These are phyloP conservation scores for Drosophila nannoptera DNA, from an alignment of 1,140 invertebrate genomes.

Conservation along the genomic window DNA sequence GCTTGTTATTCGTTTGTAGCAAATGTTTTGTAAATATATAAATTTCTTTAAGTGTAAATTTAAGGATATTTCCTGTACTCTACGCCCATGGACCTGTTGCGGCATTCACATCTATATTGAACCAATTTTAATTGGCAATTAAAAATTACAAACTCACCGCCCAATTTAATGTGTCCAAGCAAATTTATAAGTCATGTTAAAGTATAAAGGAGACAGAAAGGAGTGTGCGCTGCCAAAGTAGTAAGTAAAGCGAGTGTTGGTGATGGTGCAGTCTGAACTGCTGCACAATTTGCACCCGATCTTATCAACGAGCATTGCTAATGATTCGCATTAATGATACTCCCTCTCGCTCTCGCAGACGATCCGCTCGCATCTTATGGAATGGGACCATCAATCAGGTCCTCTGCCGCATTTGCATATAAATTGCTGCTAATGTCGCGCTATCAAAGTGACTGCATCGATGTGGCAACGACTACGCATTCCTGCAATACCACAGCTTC, in stretches of 20 bases:
- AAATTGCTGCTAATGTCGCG: conserved; percentile 79
- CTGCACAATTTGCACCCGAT: conserved; percentile 71
- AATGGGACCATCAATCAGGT: conserved; percentile 73
- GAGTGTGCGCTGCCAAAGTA: neutral
- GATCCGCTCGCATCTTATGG: conserved; percentile 49
- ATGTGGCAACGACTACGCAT: conserved; percentile 51
- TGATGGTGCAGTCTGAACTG: conserved; percentile 26
- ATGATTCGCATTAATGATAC: conserved; percentile 77
- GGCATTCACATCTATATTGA: conserved; percentile 62
- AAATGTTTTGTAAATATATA: no score
- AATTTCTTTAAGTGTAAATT: neutral
- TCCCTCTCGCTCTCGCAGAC: conserved; percentile 12
- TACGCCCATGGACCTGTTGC: neutral
- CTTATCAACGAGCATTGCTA: conserved; percentile 70
- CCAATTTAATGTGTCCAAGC: conserved; percentile 30
- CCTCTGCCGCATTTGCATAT: conserved; percentile 69
- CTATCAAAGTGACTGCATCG: conserved; percentile 78
- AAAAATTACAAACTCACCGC: conserved; percentile 69
- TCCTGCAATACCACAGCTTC: conserved; percentile 42
- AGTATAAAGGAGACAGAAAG: neutral
- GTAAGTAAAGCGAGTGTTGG: conserved; percentile 3
- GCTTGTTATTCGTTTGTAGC: no score
- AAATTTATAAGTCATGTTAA: conserved; percentile 49
- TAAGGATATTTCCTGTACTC: neutral
- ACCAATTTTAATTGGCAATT: conserved; percentile 70